Evolutionary conservation across 2,113 vertebrate species (phyloP).

Genomic region (Chaetodon trifascialis): DNA sequence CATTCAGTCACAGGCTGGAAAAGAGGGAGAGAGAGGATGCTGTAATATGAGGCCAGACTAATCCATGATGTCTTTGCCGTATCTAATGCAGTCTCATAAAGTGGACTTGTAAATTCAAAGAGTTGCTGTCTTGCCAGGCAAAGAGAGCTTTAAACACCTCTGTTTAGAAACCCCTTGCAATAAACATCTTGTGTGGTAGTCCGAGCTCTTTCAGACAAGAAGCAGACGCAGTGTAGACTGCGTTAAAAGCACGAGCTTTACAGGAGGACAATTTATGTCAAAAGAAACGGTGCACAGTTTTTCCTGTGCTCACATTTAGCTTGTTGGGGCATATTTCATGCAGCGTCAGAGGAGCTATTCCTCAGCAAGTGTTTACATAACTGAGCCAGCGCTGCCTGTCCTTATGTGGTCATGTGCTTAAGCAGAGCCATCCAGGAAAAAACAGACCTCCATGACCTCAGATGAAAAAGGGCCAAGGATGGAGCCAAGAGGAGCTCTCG

Average conservation of each 20-base stretch:
- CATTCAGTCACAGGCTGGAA: not conserved
- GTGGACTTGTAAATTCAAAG: conserved; percentile 33
- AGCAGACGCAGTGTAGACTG: conserved; percentile 38
- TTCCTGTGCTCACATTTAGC: conserved; percentile 35
- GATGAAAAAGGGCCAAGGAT: conserved; percentile 61
- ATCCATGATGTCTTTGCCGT: not conserved
- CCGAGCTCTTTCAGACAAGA: conserved; percentile 38
- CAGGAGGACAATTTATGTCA: conserved; percentile 37
- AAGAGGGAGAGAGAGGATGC: not conserved
- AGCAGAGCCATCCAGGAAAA: conserved; percentile 73
- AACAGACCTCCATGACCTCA: conserved; percentile 67
- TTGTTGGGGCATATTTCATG: conserved; percentile 50
- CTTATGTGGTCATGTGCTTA: conserved; percentile 85
- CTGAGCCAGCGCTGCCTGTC: conserved; percentile 76
- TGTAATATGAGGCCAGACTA: not conserved
- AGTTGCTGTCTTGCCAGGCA: conserved; percentile 14
- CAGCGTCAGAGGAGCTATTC: conserved; percentile 64
- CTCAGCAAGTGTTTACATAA: conserved; percentile 81
- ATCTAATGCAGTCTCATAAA: conserved; percentile 7
- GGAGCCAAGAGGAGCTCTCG: conserved; percentile 53
- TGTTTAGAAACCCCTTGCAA: conserved; percentile 29
- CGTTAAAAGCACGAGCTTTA: not conserved
- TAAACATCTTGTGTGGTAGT: conserved; percentile 48
- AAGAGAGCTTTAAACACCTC: conserved; percentile 42
- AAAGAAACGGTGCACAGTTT: conserved; percentile 32